These are phyloP conservation scores for Adelognathus sp. DNA, from an alignment of 2,888 invertebrate species.

Conservation along the genomic window DNA sequence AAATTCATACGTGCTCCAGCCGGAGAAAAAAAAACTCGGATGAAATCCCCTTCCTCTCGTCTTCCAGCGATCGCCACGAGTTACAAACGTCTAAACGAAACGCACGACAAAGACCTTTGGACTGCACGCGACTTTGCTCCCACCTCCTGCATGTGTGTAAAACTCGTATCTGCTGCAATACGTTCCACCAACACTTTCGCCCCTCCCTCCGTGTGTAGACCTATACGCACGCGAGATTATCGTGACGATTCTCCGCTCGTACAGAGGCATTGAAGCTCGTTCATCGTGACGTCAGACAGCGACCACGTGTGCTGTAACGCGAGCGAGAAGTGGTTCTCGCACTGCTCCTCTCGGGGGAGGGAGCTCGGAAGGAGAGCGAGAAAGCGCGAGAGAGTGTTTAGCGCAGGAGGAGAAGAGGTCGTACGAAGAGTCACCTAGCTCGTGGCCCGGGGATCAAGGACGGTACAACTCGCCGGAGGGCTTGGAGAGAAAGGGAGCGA, in stretches of 20 bases:
- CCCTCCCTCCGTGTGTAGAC: not conserved
- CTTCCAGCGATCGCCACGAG: not conserved
- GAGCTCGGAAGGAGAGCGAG: not conserved
- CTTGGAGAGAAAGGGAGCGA: constrained; percentile 62
- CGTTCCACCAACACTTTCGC: not conserved
- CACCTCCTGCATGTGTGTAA: not conserved
- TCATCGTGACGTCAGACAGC: constrained; percentile 72
- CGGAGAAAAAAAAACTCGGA: not conserved
- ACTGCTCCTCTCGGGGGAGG: too few relatives aligned
- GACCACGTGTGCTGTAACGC: constrained; percentile 72
- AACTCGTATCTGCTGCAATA: not conserved
- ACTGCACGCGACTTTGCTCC: not conserved
- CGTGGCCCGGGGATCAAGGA: constrained; percentile 79
- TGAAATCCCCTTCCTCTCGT: not conserved
- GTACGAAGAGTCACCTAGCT: constrained; percentile 22
- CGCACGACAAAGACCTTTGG: constrained; percentile 56
- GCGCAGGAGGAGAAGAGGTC: constrained; percentile 38
- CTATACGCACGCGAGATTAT: constrained; percentile 62
- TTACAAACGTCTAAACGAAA: constrained; percentile 40
- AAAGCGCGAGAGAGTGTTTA: not conserved
- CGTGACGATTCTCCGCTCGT: constrained; percentile 64
- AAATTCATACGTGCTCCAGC: not conserved
- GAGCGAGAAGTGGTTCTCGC: constrained; percentile 66
- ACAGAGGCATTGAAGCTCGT: constrained; percentile 3
- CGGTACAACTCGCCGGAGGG: constrained; percentile 76